These are phyloP conservation scores for Aurelia sp. DNA, from an alignment of 30 jellyfish, hydroid and myxozoan genomes.

Conservation along the genomic window DNA sequence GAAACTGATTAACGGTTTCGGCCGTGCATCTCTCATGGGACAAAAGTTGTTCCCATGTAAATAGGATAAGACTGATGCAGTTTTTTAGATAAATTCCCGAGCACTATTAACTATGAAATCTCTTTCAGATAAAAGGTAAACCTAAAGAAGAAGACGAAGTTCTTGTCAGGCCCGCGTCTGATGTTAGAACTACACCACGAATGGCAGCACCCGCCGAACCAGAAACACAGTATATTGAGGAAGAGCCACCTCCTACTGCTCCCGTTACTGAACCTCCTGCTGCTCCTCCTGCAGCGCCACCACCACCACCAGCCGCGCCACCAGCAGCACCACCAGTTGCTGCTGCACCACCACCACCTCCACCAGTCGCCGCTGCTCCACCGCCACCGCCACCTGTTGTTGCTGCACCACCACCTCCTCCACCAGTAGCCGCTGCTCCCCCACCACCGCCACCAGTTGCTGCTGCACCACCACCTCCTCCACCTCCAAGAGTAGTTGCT, in stretches of 20 bases:
- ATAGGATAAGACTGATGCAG: no score
- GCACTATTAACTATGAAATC: no score
- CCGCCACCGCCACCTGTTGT: slow-evolving; percentile 76
- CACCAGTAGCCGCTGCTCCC: slow-evolving; percentile 50
- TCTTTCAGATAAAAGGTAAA: no score
- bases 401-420: slow-evolving; percentile 65
- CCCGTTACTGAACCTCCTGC: slow-evolving; percentile 43
- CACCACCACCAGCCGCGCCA: slow-evolving; percentile 53
- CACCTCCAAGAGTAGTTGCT: slow-evolving; percentile 62
- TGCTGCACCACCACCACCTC: slow-evolving; percentile 43
- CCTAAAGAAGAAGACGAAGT: no score
- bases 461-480: slow-evolving; percentile 61
- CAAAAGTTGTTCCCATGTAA: no score
- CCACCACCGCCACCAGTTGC: slow-evolving; percentile 71
- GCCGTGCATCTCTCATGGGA: no score
- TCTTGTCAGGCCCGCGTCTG: no score
- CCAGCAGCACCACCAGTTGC: slow-evolving; percentile 61
- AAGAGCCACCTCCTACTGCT: slow-evolving; percentile 4
- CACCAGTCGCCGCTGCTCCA: slow-evolving; percentile 53
- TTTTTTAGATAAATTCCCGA: no score
- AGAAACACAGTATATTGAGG: slow-evolving; percentile 2
- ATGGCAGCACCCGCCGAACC: slow-evolving; percentile 38
- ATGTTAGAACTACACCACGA: no score
- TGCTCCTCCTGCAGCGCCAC: slow-evolving; percentile 59
- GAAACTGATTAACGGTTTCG: no score